Evolutionary conservation across 2,113 vertebrate species (phyloP), one percentile per base, ranked within the genome.

Genomic region (Otolemur garnettii): DNA sequence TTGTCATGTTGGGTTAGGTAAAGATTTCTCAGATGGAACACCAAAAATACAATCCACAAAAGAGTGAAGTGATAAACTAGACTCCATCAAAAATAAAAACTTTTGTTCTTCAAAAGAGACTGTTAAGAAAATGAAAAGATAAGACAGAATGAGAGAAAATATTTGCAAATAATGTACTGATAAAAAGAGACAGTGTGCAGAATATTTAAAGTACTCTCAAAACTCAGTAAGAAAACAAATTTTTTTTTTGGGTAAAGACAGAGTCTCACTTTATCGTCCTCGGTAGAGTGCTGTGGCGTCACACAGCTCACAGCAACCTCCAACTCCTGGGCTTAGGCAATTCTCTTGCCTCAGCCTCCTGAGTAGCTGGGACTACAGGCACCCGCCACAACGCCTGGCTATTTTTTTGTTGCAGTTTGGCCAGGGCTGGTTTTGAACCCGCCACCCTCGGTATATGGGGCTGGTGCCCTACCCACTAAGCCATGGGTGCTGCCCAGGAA

Each of bases 81-180:
- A 89, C 55, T 72, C 77, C 2, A 68, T 90, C 9, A 95, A 87
- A 94, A 87, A 35, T 33, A 79, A 91, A 71, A 33, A 62, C 7
- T 4, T 80, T 35, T 45, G 21, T 35, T 90, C 30, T 87, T 96
- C 38, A 71, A 90, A 80, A 83, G 14, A 69, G 42, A 75, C 87
- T 57, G n/a, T 38, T 95, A 80, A 77, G 18, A 42, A 59, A 78
- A 91, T 87, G n/a, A 81, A 78, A 74, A 83, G n/a, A 79, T 38
- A 82, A 86, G 57, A 19, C 19, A 45, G 45, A 57, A n/a, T 87
- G 30, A 21, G 19, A 82, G 42, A 79, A 90, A 80, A 89, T 53
- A 91, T 83, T 21, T 74, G 17, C 8, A 92, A 90, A 82, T 87
- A 13, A 90, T 42, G 30, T 60, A 42, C 71, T 62, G 24, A 91